phyloP scores from a whole-genome alignment of 1,140 invertebrate species.

The Penaeus japonicus region DNA sequence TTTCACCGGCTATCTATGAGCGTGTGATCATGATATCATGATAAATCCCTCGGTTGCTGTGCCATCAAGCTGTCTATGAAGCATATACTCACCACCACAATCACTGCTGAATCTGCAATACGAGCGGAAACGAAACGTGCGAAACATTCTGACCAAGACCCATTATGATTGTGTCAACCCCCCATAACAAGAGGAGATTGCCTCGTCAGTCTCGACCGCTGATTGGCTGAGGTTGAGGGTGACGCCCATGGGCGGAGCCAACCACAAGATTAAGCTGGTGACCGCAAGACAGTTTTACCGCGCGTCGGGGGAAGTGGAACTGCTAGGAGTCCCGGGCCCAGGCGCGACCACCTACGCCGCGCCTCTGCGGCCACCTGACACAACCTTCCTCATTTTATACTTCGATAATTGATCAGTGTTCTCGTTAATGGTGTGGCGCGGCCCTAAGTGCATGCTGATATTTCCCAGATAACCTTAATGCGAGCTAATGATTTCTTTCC shows the following conservation, averaged over 20 bases:
- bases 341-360: slow-evolving; percentile 38
- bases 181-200: slow-evolving; percentile 57
- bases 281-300: slow-evolving; percentile 48
- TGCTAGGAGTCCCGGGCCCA: neutral
- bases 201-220: slow-evolving; percentile 44
- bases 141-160: slow-evolving; percentile 38
- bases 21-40: no score
- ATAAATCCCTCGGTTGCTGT: neutral
- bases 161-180: slow-evolving; percentile 57
- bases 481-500: no score
- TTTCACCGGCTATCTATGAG: no score
- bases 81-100: neutral
- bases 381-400: neutral
- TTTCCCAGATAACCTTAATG: no score
- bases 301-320: slow-evolving; percentile 46
- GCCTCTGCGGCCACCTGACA: neutral
- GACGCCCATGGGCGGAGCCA: slow-evolving; percentile 53
- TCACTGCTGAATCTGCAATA: neutral
- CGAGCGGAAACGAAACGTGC: slow-evolving; percentile 30
- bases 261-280: slow-evolving; percentile 54
- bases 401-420: no score
- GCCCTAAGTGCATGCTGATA: no score
- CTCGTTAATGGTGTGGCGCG: no score
- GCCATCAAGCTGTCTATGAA: neutral
- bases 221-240: slow-evolving; percentile 48